Conservation (phyloP, 2,113 vertebrate species). For the Gallinago jamesoni region DNA sequence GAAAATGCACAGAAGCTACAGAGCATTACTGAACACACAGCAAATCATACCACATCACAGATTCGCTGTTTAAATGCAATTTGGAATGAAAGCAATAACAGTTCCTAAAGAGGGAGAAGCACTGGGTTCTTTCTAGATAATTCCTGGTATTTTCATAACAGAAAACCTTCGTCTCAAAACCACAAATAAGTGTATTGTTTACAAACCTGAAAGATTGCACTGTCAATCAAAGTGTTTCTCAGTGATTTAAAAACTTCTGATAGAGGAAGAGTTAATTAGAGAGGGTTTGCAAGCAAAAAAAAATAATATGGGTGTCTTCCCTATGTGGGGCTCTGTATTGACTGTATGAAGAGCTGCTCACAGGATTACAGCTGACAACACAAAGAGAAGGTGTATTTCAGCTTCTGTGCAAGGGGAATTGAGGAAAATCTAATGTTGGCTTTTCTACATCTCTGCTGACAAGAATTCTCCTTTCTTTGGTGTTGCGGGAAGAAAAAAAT, state of each 20-base stretch:
- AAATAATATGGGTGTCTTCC: neutral
- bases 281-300: neutral
- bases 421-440: neutral
- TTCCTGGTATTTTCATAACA: neutral
- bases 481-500: neutral
- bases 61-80: neutral
- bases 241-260: neutral
- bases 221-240: neutral
- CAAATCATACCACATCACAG: neutral
- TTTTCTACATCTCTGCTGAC: constrained; percentile 15
- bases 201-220: neutral
- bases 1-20: neutral
- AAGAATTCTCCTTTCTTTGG: neutral
- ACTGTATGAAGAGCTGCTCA: neutral
- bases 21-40: neutral
- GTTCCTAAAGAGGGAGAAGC: neutral
- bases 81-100: neutral
- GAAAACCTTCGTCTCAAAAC: neutral
- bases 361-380: neutral
- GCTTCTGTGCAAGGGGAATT: neutral
- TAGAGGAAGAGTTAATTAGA: neutral
- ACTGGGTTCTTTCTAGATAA: neutral
- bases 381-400: neutral
- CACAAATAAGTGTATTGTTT: neutral
- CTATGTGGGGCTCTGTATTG: neutral